Conservation (phyloP, 2,113 vertebrate genomes). For the Bos javanicus region DNA sequence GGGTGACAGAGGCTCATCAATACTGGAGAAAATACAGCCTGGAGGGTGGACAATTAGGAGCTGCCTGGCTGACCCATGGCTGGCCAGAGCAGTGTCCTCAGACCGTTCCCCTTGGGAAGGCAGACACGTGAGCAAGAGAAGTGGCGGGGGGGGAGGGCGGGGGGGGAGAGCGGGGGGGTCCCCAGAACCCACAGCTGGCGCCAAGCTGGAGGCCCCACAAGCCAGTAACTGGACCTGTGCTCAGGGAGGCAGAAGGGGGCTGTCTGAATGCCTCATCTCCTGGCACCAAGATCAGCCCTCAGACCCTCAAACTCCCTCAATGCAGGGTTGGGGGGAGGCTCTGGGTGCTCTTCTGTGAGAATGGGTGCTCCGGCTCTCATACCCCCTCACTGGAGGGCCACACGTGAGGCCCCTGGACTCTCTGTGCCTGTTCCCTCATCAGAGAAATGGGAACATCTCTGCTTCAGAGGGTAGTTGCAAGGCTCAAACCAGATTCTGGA, state of each 20-base stretch:
- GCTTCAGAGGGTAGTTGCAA: background rate
- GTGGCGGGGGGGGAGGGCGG: fast-evolving
- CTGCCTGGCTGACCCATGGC: background rate
- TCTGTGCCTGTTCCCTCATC: background rate
- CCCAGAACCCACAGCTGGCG: background rate
- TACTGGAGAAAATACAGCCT: constrained; percentile 48
- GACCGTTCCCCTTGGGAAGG: background rate
- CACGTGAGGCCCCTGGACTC: background rate
- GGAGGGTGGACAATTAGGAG: constrained; percentile 22
- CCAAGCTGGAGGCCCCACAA: background rate
- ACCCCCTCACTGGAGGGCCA: too few relatives aligned
- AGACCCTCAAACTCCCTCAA: background rate
- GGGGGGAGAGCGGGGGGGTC: background rate
- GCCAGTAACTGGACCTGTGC: fast-evolving
- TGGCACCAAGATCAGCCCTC: background rate
- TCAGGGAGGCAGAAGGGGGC: background rate
- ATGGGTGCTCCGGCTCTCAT: background rate
- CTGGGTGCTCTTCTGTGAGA: background rate
- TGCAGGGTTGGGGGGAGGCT: background rate
- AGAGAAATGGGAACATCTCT: background rate
- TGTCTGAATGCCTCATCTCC: background rate
- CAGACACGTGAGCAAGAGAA: fast-evolving
- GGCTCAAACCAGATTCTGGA: background rate
- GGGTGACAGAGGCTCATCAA: constrained; percentile 54
- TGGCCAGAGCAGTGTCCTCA: background rate